Conservation (phyloP, 2,797 vertebrate genomes). For the Pipistrellus pipistrellus region DNA sequence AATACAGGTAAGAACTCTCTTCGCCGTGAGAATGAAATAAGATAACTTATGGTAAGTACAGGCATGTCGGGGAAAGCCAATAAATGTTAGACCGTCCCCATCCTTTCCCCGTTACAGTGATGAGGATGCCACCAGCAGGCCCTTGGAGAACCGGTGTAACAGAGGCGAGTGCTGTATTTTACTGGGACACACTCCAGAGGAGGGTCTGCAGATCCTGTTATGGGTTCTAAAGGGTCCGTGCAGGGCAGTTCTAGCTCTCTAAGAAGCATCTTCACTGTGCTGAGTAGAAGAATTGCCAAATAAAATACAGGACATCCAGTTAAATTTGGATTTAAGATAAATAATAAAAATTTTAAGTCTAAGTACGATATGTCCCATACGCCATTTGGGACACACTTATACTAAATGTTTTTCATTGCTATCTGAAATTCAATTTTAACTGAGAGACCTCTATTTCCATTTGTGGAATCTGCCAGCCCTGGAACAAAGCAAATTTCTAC, state of each 20-base stretch:
- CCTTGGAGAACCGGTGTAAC: not conserved
- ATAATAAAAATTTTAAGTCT: not conserved
- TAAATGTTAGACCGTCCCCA: not conserved
- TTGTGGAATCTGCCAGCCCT: conserved; percentile 35
- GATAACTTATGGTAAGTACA: not conserved
- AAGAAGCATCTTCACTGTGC: not conserved
- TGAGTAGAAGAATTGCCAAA: not conserved
- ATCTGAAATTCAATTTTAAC: conserved; percentile 52
- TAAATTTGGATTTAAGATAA: conserved; percentile 32
- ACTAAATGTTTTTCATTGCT: not conserved
- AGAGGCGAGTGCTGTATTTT: not conserved
- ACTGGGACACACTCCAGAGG: not conserved
- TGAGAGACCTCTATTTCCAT: not conserved
- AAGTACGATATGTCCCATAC: not conserved
- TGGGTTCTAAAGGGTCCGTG: too few relatives aligned
- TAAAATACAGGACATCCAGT: not conserved
- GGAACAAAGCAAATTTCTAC: not conserved
- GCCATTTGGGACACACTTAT: not conserved
- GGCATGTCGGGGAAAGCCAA: not conserved
- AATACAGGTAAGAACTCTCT: not conserved
- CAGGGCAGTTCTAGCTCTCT: not conserved
- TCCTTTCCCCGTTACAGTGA: not conserved
- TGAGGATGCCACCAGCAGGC: not conserved
- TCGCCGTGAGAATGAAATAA: not conserved
- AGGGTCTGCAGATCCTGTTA: not conserved